These are phyloP conservation scores for Parapristionchus giblindavisi DNA, from an alignment of 2,888 invertebrate species.

Conservation along the genomic window DNA sequence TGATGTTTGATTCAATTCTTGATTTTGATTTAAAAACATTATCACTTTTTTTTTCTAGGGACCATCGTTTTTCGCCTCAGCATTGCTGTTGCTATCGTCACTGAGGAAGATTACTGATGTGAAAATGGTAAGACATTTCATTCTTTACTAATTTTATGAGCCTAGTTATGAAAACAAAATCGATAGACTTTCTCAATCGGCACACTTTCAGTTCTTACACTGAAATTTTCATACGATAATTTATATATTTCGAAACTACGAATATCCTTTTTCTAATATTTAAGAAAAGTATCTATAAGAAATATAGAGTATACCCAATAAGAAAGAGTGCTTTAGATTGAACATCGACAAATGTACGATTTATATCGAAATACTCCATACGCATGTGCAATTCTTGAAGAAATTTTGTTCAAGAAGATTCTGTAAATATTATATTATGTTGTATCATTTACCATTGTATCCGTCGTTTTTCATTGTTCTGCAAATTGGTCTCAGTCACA, in stretches of 20 bases:
- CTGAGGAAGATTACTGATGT: slow-evolving; percentile 1
- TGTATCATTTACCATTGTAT: too few species aligned
- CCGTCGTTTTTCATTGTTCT: too few species aligned
- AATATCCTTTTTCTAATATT: neutral
- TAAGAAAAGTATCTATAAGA: neutral
- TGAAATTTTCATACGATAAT: too few species aligned
- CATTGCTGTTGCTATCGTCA: neutral
- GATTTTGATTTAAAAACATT: neutral
- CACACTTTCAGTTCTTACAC: too few species aligned
- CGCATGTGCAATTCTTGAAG: neutral
- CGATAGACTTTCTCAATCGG: too few species aligned
- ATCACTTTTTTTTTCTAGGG: neutral
- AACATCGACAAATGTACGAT: neutral
- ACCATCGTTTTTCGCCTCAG: slow-evolving; percentile 1
- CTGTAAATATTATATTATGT: too few species aligned
- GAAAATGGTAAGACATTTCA: slow-evolving; percentile 29
- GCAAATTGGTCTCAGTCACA: too few species aligned
- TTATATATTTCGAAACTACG: neutral
- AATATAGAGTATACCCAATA: neutral
- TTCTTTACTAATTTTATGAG: too few species aligned
- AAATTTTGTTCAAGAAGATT: slow-evolving; percentile 16
- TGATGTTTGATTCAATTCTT: neutral
- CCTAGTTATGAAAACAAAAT: too few species aligned
- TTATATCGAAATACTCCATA: neutral
- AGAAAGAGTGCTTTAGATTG: neutral